phyloP scores from a whole-genome alignment of 2,113 vertebrate species.

The Ornithorhynchus anatinus region DNA sequence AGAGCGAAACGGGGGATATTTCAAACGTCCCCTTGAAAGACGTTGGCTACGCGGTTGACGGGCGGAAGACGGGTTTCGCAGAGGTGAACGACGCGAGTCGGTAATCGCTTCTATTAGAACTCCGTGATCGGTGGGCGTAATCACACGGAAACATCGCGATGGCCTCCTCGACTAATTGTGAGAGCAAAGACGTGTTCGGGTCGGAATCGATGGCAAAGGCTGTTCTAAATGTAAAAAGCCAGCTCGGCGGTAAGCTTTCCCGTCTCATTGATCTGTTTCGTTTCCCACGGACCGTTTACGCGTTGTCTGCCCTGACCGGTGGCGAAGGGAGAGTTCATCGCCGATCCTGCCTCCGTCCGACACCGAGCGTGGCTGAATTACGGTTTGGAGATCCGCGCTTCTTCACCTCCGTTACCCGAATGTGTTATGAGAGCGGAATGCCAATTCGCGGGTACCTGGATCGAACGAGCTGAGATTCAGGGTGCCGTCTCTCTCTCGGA shows the following conservation, averaged over 20 bases:
- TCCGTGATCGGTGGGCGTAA: slow-evolving; percentile 11
- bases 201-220: slow-evolving; percentile 27
- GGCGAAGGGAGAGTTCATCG: background rate
- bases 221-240: slow-evolving; percentile 6
- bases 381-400: too few relatives aligned
- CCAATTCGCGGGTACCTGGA: too few relatives aligned
- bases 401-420: too few relatives aligned
- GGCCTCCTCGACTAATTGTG: slow-evolving; percentile 34
- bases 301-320: background rate
- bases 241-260: slow-evolving; percentile 19
- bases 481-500: too few relatives aligned
- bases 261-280: background rate
- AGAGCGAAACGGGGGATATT: background rate
- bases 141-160: slow-evolving; percentile 2
- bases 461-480: too few relatives aligned
- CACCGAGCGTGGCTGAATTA: background rate
- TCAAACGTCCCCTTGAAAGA: background rate
- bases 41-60: background rate
- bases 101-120: slow-evolving; percentile 1
- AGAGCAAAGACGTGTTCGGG: slow-evolving; percentile 6
- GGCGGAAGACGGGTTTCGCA: slow-evolving; percentile 11
- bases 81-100: background rate
- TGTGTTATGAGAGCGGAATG: too few relatives aligned
- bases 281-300: background rate
- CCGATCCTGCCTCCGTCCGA: background rate